Percentiles rank a stretch among this genome's conserved stretches.
Evolutionary conservation across 2,797 vertebrate genomes (phyloP).

Genomic region (Corythornis leucogaster): DNA sequence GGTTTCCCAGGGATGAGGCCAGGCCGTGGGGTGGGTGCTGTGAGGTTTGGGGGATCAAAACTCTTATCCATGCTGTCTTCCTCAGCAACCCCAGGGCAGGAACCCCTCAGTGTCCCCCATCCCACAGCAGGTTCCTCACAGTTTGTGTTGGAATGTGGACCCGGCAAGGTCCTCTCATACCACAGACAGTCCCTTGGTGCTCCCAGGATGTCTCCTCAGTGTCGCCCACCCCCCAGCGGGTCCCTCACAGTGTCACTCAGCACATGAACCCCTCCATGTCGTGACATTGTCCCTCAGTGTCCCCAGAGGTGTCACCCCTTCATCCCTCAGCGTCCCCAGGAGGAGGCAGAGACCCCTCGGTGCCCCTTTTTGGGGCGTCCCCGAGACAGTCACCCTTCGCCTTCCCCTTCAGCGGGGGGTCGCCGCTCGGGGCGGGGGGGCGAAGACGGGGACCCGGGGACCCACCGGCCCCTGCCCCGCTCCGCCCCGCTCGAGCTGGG

Average conservation of each 20-base stretch:
- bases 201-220: no score
- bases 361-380: background rate
- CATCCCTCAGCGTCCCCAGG: background rate
- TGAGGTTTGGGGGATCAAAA: background rate
- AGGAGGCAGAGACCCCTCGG: background rate
- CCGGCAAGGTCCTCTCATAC: rapidly evolving
- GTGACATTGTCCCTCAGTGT: background rate
- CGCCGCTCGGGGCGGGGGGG: background rate
- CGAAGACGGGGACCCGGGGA: no score
- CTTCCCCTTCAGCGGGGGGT: background rate
- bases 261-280: background rate
- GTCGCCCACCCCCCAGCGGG: background rate
- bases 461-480: background rate
- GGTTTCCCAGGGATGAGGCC: background rate
- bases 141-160: no score
- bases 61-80: background rate
- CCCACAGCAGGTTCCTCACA: background rate
- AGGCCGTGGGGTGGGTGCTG: background rate
- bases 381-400: background rate
- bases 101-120: background rate
- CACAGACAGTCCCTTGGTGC: background rate
- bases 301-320: no score
- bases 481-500: conserved; percentile 7
- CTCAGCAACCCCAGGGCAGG: background rate
- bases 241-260: background rate